Conservation (phyloP, 1,140 invertebrate genomes). For the Scaptomyza hsui region DNA sequence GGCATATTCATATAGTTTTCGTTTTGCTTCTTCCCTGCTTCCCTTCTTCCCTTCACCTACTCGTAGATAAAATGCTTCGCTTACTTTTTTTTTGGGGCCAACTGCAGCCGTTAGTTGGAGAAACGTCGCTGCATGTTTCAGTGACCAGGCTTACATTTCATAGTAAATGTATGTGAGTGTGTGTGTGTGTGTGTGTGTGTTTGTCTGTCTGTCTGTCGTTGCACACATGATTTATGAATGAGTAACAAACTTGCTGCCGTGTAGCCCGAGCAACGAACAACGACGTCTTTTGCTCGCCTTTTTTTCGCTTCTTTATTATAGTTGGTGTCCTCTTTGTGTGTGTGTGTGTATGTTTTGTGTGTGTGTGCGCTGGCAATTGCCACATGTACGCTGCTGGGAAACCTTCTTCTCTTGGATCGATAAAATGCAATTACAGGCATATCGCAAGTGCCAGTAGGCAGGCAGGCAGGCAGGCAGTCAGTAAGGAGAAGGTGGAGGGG, state of each 20-base stretch:
- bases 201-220: constrained; percentile 45
- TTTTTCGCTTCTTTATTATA: constrained; percentile 72
- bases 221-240: constrained; percentile 82
- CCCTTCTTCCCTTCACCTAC: not conserved
- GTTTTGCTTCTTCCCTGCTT: constrained; percentile 4
- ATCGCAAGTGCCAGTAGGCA: constrained; percentile 80
- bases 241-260: constrained; percentile 82
- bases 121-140: constrained; percentile 74
- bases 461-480: constrained; percentile 21
- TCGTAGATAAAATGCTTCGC: constrained; percentile 53
- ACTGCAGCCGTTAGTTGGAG: constrained; percentile 59
- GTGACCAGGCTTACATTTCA: constrained; percentile 65
- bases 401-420: constrained; percentile 66
- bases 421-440: constrained; percentile 82
- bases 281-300: constrained; percentile 66
- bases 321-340: constrained; percentile 43
- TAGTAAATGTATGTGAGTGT: constrained; percentile 27
- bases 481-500: not conserved
- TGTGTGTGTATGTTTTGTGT: constrained; percentile 21
- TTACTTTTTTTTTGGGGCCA: constrained; percentile 61
- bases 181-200: constrained; percentile 37
- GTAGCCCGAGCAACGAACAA: constrained; percentile 67
- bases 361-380: constrained; percentile 69
- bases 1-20: constrained; percentile 79
- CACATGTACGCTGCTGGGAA: constrained; percentile 51